These are phyloP conservation scores for Papilio glaucus DNA, from an alignment of 1,140 invertebrate genomes.

Conservation along the genomic window DNA sequence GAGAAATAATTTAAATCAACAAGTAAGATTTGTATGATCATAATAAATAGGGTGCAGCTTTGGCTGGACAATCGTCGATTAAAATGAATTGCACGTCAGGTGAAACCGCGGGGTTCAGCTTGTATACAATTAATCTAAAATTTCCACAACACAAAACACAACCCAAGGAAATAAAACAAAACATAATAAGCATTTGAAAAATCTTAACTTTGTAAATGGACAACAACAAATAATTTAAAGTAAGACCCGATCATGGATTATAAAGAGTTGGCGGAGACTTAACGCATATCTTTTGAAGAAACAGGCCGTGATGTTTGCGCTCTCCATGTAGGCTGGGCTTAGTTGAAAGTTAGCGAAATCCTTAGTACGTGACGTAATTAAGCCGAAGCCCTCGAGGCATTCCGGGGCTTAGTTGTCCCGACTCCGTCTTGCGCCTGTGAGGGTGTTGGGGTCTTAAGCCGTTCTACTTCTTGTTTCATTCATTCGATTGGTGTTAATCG, in stretches of 20 bases:
- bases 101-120: too few relatives aligned
- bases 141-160: too few relatives aligned
- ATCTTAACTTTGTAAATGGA: neutral
- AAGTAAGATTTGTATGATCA: too few relatives aligned
- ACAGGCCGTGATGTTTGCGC: slow-evolving; percentile 57
- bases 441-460: slow-evolving; percentile 18
- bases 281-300: slow-evolving; percentile 66
- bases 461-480: slow-evolving; percentile 5
- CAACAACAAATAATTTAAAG: slow-evolving; percentile 38
- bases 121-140: too few relatives aligned
- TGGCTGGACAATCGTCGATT: too few relatives aligned
- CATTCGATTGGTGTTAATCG: slow-evolving; percentile 9
- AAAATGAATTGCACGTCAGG: too few relatives aligned
- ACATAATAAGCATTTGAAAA: neutral
- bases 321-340: slow-evolving; percentile 64
- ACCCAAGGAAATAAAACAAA: too few relatives aligned
- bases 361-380: slow-evolving; percentile 76
- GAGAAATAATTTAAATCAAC: too few relatives aligned
- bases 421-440: slow-evolving; percentile 40
- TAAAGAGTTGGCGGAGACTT: slow-evolving; percentile 58
- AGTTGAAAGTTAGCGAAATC: slow-evolving; percentile 75
- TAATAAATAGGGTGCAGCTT: too few relatives aligned
- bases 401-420: slow-evolving; percentile 51
- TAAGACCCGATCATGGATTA: slow-evolving; percentile 57
- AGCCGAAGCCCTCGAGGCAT: slow-evolving; percentile 55